Evolutionary conservation across 2,113 vertebrate genomes (phyloP).

Genomic region (Cavia aperea): DNA sequence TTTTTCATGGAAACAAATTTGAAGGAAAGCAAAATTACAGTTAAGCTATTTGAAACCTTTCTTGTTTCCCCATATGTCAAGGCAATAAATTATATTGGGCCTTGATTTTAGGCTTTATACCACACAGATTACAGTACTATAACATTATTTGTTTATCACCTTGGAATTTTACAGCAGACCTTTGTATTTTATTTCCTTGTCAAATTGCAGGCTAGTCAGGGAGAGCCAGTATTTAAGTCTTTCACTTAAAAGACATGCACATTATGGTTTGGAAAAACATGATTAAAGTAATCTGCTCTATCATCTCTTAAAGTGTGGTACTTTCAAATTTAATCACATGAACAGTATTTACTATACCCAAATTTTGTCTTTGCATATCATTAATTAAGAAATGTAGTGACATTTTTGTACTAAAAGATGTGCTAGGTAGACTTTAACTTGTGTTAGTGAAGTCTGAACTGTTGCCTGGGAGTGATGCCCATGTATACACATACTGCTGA

Average conservation of each 20-base stretch:
- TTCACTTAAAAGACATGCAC: background rate
- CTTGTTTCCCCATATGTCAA: background rate
- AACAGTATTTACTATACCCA: background rate
- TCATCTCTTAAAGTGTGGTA: background rate
- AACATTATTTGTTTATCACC: background rate
- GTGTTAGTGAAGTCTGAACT: background rate
- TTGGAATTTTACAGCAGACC: background rate
- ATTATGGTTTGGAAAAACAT: background rate
- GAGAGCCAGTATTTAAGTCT: background rate
- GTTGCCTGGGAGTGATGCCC: background rate
- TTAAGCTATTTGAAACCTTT: background rate
- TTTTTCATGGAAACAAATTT: background rate
- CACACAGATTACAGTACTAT: background rate
- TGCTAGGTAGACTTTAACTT: background rate
- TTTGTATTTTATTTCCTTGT: conserved; percentile 4
- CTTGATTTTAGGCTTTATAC: background rate
- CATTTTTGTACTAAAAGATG: background rate
- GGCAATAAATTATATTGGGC: background rate
- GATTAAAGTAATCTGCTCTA: background rate
- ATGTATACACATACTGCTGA: background rate
- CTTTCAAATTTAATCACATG: background rate
- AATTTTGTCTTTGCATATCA: background rate
- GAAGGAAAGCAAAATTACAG: background rate
- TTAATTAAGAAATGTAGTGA: background rate
- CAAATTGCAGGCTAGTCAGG: background rate